phyloP scores from a whole-genome alignment of 2,113 vertebrate genomes.

The Ammodytes marinus region DNA sequence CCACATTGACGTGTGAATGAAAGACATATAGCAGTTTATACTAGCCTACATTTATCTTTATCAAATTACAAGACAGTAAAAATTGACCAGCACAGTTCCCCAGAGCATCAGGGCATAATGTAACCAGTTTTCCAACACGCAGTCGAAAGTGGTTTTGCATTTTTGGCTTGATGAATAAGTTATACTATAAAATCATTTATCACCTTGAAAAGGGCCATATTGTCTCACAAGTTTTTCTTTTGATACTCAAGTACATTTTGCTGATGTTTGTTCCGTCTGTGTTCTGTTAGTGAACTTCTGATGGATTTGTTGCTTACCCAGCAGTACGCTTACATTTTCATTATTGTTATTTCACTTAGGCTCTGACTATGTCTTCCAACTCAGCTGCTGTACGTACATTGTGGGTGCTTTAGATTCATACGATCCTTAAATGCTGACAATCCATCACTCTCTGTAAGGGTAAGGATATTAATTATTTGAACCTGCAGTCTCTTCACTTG shows the following conservation, averaged over 20 bases:
- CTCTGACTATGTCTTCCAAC: not conserved
- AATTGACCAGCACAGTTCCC: not conserved
- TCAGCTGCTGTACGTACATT: not conserved
- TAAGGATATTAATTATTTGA: slow-evolving; percentile 62
- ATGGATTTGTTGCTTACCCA: not conserved
- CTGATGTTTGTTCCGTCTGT: not conserved
- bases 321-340: not conserved
- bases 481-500: slow-evolving; percentile 28
- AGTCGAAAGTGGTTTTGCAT: not conserved
- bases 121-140: not conserved
- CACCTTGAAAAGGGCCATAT: not conserved
- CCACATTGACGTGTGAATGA: not conserved
- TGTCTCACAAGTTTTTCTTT: not conserved
- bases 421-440: slow-evolving; percentile 31
- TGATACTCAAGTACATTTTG: slow-evolving; percentile 1
- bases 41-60: not conserved
- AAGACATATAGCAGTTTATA: not conserved
- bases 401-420: slow-evolving; percentile 14
- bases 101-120: not conserved
- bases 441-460: slow-evolving; percentile 26
- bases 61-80: not conserved
- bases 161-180: not conserved
- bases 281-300: not conserved
- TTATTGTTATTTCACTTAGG: not conserved
- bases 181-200: not conserved